These are phyloP conservation scores for Lamprologus sp. DNA, from an alignment of 2,113 vertebrate species.

Conservation along the genomic window DNA sequence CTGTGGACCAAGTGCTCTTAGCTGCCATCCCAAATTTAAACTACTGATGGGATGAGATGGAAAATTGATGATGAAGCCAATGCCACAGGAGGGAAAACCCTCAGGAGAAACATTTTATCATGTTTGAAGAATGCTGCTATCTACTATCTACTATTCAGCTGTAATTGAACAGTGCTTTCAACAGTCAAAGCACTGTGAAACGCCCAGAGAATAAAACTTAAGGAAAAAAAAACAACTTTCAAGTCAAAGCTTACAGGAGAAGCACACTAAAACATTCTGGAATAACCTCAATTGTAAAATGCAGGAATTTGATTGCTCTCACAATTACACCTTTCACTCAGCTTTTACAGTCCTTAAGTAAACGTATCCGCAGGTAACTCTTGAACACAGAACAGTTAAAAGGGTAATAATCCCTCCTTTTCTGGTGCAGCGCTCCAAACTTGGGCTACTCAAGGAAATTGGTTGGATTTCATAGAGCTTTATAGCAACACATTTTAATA, in stretches of 20 bases:
- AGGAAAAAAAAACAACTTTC: neutral
- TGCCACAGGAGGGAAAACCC: neutral
- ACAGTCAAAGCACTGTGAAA: constrained; percentile 9
- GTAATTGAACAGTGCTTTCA: constrained; percentile 29
- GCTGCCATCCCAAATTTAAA: neutral
- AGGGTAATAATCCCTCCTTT: neutral
- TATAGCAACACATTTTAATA: neutral
- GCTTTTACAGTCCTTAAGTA: neutral
- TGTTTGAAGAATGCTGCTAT: constrained; percentile 19
- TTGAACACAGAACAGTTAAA: neutral
- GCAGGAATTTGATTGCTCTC: neutral
- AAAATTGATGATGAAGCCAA: neutral
- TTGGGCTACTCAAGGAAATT: neutral
- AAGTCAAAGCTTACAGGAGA: constrained; percentile 9
- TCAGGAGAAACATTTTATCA: constrained; percentile 8
- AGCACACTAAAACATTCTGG: neutral
- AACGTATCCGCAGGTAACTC: neutral
- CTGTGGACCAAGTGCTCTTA: neutral
- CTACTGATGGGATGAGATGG: neutral
- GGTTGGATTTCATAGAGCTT: neutral
- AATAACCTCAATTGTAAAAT: neutral
- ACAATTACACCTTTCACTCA: neutral
- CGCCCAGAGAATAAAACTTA: neutral
- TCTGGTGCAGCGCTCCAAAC: neutral
- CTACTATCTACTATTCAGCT: neutral